Evolutionary conservation across 53 echinoderm and acorn worm genomes (phyloP), one percentile per base, ranked within the genome.

Genomic region (Mesocentrotus franciscanus): DNA sequence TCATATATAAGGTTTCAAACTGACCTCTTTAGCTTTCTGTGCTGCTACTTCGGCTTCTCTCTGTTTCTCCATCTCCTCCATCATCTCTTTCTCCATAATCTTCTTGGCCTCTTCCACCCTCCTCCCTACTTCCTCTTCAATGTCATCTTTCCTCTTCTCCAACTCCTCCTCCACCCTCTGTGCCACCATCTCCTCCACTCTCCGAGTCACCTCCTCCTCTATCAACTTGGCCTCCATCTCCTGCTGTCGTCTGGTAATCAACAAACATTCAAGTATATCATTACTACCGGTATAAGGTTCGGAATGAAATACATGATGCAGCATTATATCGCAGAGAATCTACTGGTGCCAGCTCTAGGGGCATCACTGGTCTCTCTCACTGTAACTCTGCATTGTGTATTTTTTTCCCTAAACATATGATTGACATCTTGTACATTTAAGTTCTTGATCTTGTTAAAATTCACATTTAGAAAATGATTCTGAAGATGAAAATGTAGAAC

Each of bases 151-250:
- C 59, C 97, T 95, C 92, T 98, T 98, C 96, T 98, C 99, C 34
- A 98, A 85, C 92, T 98, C 99, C 84, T 97, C 97, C 90, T 96
- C 97, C 8, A 98, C 97, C 64, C 99, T 94, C 56, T 98, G 96
- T n/a, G 96, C 97, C 10, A 98, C 97, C 96, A 98, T 96, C 94
- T 98, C 98, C 90, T 98, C 98, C 35, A 98, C 98, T 24, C 98
- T 90, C 61, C 96, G 96, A 76, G 97, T 97, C 57, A 98, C 98
- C 74, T 98, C 98, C 36, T 98, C 98, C 74, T 98, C 97, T 10
- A 98, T 97, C 30, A 96, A 97, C 92, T 96, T 97, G 15, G 97
- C 98, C 75, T 98, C 97, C 95, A 96, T 95, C 64, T 98, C 98
- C 58, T 97, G 97, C 59, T 98, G 98, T 34, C 98, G 98, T 90